A percentile compares a stretch with the other conserved stretches of the same genome.
These are phyloP conservation scores for Petrocephalus schoutedeni DNA, from an alignment of 2,797 vertebrate species.

Conservation along the genomic window DNA sequence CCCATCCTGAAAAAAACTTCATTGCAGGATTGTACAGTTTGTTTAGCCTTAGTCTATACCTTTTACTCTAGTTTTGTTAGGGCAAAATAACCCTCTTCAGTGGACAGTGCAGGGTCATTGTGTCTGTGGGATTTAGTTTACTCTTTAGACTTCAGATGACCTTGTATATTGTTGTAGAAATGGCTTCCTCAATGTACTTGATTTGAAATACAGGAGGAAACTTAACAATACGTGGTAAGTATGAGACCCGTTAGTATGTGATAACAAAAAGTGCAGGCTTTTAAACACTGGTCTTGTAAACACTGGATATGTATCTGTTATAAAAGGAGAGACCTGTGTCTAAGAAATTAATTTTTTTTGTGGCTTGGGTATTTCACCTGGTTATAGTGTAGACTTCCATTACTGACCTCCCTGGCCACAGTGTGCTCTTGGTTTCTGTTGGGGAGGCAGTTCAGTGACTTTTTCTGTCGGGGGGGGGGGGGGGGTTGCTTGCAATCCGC, in stretches of 20 bases:
- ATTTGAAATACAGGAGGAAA: neutral
- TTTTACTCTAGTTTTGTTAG: neutral
- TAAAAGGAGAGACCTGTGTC: neutral
- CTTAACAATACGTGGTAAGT: neutral
- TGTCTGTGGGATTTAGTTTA: neutral
- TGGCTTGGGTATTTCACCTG: neutral
- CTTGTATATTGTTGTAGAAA: neutral
- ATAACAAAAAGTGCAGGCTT: no score
- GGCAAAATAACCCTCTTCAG: neutral
- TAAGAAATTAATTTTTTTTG: neutral
- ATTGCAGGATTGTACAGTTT: neutral
- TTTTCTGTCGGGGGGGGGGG: neutral
- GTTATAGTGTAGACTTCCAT: neutral
- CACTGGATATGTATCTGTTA: neutral
- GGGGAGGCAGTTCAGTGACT: neutral
- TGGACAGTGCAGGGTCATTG: neutral
- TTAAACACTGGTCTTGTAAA: neutral
- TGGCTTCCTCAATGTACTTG: neutral
- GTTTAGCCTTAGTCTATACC: neutral
- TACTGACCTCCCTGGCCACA: neutral
- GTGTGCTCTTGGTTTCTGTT: neutral
- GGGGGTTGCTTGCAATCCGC: neutral
- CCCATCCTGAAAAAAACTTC: neutral
- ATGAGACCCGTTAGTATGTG: no score
- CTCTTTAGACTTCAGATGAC: neutral